Evolutionary conservation across 2,888 invertebrate genomes (phyloP).

Genomic region (Acrocyrtus sp.): DNA sequence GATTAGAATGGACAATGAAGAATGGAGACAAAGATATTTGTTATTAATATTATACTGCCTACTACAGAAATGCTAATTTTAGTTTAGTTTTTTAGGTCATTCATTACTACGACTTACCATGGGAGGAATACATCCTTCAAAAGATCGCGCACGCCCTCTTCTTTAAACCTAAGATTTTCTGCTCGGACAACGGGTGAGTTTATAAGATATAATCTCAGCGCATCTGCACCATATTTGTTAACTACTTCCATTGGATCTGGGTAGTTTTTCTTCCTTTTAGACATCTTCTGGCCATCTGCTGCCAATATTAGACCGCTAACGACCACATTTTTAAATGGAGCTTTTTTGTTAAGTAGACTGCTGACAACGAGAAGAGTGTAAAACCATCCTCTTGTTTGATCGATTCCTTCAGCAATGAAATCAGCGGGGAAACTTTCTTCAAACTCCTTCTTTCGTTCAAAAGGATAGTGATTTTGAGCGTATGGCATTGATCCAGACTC

Average conservation of each 20-base stretch:
- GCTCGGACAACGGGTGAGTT: slow-evolving; percentile 98
- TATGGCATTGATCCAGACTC: slow-evolving; percentile 99
- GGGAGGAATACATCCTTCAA: slow-evolving; percentile 98
- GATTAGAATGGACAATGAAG: slow-evolving; percentile 50
- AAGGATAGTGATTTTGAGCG: slow-evolving; percentile 96
- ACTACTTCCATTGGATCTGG: slow-evolving; percentile 93
- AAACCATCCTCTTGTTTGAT: slow-evolving; percentile 98
- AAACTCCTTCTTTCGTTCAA: slow-evolving; percentile 87
- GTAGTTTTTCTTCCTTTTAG: slow-evolving; percentile 98
- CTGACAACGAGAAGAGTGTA: slow-evolving; percentile 98
- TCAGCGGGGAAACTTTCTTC: slow-evolving; percentile 95
- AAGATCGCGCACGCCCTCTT: slow-evolving; percentile 95
- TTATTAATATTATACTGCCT: no score
- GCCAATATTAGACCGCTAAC: slow-evolving; percentile 96
- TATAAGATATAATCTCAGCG: slow-evolving; percentile 92
- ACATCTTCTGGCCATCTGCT: slow-evolving; percentile 99
- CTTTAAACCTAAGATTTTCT: slow-evolving; percentile 95
- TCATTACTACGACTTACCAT: slow-evolving; percentile 72
- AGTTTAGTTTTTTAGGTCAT: not conserved
- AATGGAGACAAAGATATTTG: no score
- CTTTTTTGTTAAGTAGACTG: slow-evolving; percentile 93
- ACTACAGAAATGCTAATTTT: not conserved
- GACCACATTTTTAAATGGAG: slow-evolving; percentile 98
- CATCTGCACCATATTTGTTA: slow-evolving; percentile 95
- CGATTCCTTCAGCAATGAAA: slow-evolving; percentile 99